Evolutionary conservation across 2,113 vertebrate species (phyloP), one percentile per base, ranked within the genome.

Genomic region (Peucedramus taeniatus): DNA sequence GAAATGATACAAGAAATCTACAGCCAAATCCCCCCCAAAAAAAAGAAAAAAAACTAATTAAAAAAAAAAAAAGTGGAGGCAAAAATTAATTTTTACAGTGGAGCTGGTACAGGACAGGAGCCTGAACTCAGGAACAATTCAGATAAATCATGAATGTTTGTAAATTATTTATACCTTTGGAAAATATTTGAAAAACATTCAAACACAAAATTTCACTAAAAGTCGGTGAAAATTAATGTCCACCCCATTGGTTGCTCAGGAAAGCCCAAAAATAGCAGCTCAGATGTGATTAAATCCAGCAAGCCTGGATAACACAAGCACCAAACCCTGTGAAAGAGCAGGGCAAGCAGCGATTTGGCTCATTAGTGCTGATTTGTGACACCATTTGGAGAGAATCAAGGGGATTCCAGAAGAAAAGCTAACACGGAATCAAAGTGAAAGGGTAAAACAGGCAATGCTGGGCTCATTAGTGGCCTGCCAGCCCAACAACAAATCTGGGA

Each of bases 361-460:
- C 94, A 94, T 96, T 96, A 96, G 79, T 33, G 83, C 86, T 94
- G 92, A 95, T 94, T 94, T 96, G 88, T 93, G 92, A 93, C 92
- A 94, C 71, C 83, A 61, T 69, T 97, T 80, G 88, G 79, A 68
- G 87, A 83, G 88, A 95, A 94, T 83, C 90, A 88, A 86, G 94
- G 88, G 90, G 84, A 93, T 61, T 95, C 79, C 92, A 88, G 59
- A 83, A 83, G 83, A 94, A 92, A 92, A 94, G 66, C 44, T 39
- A 88, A 76, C 1, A 0, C 9, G 74, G 92, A 95, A 86, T 86
- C 79, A 77, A 92, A 96, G 92, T 5, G 17, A 77, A 89, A 93
- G 64, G 71, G 50, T 59, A 93, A 85, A 83, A 42, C 4, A 22
- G 63, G 69, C 56, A 77, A 63, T 42, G 7, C 59, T 28, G 59